Evolutionary conservation across 1,140 invertebrate species (phyloP), one percentile per base, ranked within the genome.

Genomic region (Pseudobourletiella spinata): DNA sequence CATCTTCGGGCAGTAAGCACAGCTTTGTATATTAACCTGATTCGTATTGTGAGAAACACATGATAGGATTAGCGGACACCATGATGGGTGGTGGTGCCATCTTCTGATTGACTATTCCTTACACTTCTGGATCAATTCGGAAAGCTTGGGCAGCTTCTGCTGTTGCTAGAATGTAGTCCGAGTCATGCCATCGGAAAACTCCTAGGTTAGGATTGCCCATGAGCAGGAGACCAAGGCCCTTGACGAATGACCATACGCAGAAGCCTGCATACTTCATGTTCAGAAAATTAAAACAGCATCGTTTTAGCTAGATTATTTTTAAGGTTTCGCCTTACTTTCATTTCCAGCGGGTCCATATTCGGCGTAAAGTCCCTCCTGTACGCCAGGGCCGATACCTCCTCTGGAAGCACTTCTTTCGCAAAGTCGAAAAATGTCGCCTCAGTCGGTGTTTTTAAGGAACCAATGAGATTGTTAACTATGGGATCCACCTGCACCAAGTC

Each of bases 121-220:
- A 84, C 83, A 76, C 77, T 51, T 81, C 76, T 25, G 84, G 83
- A 72, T 83, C 73, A 52, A 74, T 70, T 59, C 78, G 77, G 71
- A 86, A 86, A 54, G 76, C 73, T 16, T 70, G 61, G 3, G 80
- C 82, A 63, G 80, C 82, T 51, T 77, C 72, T 1, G 74, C 69
- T 15, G 75, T 79, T 46, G 80, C 81, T 68, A 85, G 84, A 0
- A 79, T 79, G 66, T 80, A 86, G 56, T 79, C 77, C 50, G 76
- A 76, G 3, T 76, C 76, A 32, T 77, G 73, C 71, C 74, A 78
- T 63, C 78, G 76, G 16, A 78, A 78, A 0, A 84, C 68, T 14
- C 84, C 85, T 20, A 85, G 77, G 59, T 80, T 82, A 39, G 82
- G 78, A 73, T 86, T 85, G 28, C 80, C 80, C 0, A 84, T 83